Evolutionary conservation across 1,140 invertebrate species (phyloP).

Genomic region (Portunus trituberculatus): DNA sequence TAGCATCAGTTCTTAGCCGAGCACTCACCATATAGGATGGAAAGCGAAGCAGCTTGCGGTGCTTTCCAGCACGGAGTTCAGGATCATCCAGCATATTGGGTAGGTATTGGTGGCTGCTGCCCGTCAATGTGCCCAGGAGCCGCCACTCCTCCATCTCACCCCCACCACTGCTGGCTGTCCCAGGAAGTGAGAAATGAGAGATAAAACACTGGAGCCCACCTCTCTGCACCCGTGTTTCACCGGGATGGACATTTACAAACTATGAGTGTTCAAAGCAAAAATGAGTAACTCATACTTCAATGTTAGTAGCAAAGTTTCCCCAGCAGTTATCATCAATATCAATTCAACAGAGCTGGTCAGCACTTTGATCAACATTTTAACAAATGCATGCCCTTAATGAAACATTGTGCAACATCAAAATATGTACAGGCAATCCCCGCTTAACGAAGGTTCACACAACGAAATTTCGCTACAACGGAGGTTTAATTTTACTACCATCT

Average conservation of each 20-base stretch:
- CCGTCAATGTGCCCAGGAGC: not conserved
- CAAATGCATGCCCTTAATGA: not conserved
- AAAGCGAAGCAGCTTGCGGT: conserved; percentile 95
- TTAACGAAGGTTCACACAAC: too few species aligned
- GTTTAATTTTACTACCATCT: too few species aligned
- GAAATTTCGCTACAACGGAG: too few species aligned
- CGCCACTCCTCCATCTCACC: conserved; percentile 80
- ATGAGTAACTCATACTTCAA: not conserved
- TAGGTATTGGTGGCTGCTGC: conserved; percentile 83
- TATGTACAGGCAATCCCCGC: too few species aligned
- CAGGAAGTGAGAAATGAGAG: not conserved
- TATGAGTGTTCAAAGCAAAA: not conserved
- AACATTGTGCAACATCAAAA: not conserved
- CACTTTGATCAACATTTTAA: not conserved
- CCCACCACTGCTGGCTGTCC: conserved; percentile 79
- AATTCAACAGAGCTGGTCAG: too few species aligned
- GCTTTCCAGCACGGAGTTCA: conserved; percentile 96
- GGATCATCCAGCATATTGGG: conserved; percentile 96
- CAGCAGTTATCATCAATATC: not conserved
- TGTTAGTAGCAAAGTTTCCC: not conserved
- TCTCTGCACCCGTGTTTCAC: not conserved
- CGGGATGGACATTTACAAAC: not conserved
- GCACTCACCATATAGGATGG: conserved; percentile 91
- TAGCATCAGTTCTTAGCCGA: not conserved
- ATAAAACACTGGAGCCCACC: not conserved